phyloP scores from a whole-genome alignment of 1,140 invertebrate genomes.

The Ridgeia piscesae region DNA sequence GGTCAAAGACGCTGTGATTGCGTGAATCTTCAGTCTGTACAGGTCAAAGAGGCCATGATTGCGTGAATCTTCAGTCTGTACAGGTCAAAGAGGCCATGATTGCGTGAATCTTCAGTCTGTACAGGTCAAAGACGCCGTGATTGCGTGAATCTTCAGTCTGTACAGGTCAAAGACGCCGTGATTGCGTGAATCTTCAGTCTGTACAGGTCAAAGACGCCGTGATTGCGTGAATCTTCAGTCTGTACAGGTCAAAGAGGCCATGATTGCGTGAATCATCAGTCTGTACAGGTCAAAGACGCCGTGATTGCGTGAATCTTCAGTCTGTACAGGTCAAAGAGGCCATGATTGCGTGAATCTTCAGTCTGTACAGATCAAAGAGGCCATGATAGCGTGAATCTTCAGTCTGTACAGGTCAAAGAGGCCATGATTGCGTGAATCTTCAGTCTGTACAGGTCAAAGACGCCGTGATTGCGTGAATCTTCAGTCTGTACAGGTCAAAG shows the following conservation, averaged over 20 bases:
- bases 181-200: neutral
- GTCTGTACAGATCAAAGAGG: neutral
- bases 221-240: neutral
- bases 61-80: neutral
- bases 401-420: neutral
- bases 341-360: neutral
- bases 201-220: neutral
- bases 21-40: neutral
- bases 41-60: neutral
- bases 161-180: neutral
- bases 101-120: neutral
- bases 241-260: neutral
- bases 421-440: neutral
- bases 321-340: neutral
- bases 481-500: neutral
- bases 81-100: neutral
- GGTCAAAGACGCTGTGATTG: neutral
- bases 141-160: neutral
- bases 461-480: neutral
- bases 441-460: neutral
- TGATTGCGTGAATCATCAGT: neutral
- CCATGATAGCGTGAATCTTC: neutral
- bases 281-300: neutral
- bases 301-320: neutral
- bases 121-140: neutral